Percentiles rank a stretch among this genome's conserved stretches.
These are phyloP conservation scores for Tipula vernalis DNA, from an alignment of 2,888 invertebrate genomes.

Conservation along the genomic window DNA sequence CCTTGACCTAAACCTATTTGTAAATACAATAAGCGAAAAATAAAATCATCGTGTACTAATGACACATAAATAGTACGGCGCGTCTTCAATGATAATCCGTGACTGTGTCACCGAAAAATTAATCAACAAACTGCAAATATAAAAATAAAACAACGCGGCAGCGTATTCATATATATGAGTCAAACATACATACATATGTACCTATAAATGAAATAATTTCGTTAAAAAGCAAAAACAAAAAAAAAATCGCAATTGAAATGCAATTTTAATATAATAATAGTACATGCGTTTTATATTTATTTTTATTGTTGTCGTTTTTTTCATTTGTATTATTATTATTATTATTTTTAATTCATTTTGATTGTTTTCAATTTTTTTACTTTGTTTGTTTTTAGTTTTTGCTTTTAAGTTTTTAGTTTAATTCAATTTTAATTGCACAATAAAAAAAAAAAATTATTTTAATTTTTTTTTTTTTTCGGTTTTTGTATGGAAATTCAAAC, in stretches of 20 bases:
- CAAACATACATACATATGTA: not conserved
- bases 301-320: not conserved
- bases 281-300: not conserved
- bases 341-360: constrained; percentile 4
- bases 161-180: not conserved
- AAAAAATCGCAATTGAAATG: not conserved
- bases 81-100: not conserved
- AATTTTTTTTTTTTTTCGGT: not conserved
- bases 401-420: not conserved
- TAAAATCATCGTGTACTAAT: not conserved
- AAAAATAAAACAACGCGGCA: not conserved
- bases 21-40: not conserved
- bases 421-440: constrained; percentile 4
- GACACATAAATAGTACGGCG: not conserved
- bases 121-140: not conserved
- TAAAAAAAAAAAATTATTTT: not conserved
- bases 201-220: not conserved
- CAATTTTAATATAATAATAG: not conserved
- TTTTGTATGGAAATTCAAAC: constrained; percentile 4
- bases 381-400: not conserved
- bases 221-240: not conserved
- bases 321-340: not conserved
- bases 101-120: not conserved
- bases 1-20: not conserved
- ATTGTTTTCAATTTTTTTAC: not conserved